Evolutionary conservation across 2,113 vertebrate genomes (phyloP).

Genomic region (Otolemur garnettii): DNA sequence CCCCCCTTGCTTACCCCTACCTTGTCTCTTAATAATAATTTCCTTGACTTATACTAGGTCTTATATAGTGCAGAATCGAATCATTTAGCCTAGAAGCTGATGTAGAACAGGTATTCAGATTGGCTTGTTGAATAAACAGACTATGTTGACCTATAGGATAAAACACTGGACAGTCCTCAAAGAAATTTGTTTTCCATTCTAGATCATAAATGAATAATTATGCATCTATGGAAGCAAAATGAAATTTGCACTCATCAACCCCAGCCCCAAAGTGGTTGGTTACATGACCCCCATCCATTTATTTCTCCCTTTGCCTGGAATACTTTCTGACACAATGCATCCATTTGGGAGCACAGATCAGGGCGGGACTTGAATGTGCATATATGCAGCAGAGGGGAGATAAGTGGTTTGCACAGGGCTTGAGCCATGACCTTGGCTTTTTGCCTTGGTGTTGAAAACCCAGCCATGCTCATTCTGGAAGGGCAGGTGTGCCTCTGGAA

Average conservation of each 20-base stretch:
- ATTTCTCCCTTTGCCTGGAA: background rate
- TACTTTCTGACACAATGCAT: background rate
- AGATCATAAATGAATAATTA: background rate
- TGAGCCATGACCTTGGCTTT: background rate
- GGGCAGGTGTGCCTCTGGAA: background rate
- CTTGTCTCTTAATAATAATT: background rate
- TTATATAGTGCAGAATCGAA: background rate
- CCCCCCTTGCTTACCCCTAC: background rate
- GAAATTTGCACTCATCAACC: background rate
- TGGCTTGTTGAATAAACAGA: background rate
- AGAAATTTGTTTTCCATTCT: conserved; percentile 19
- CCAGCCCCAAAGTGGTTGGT: background rate
- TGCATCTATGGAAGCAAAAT: background rate
- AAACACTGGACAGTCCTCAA: background rate
- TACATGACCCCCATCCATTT: background rate
- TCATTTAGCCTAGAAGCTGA: background rate
- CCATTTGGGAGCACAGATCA: background rate
- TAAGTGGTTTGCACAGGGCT: background rate
- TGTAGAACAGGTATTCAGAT: background rate
- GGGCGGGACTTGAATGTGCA: background rate
- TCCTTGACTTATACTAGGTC: background rate
- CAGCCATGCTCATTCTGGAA: background rate
- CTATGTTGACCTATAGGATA: background rate
- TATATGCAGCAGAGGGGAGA: background rate
- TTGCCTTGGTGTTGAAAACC: background rate